Evolutionary conservation across 2,113 vertebrate species (phyloP), one percentile per base, ranked within the genome.

Genomic region (Ameiurus melas): DNA sequence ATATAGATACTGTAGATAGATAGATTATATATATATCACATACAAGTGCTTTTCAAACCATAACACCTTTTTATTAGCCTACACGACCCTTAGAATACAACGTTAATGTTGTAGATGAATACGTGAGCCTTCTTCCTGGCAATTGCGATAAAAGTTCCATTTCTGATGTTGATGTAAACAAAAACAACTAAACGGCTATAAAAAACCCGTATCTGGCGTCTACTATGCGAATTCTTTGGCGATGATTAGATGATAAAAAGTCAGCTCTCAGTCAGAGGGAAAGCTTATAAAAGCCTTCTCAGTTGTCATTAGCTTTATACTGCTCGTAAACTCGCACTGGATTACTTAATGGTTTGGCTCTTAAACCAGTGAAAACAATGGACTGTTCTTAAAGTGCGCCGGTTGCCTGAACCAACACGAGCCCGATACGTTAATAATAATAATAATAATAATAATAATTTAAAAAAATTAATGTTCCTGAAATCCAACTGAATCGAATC

Each of bases 341-440:
- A 81, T 81, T 60, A 81, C 33, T 58, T 36, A 81, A 58, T 9
- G 19, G 19, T 20, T 81, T 36, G 79, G 77, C 47, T 79, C 77
- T 53, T 53, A 79, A 79, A 17, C 77, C 47, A 17, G 47, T 53
- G 25, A 19, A 82, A 82, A 82, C 55, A 82, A 82, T 81, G 79
- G 30, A 4, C 30, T 25, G 17, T 79, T 79, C 47, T 55, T 79
- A 16, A 51, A 22, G 5, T 14, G 5, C n/a, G 27, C 33, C 20
- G 7, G 17, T 27, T 77, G 73, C 39, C 39, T 27, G 73, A 78
- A 51, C 25, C 75, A n/a, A 8, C 43, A 51, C 2, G 25, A 51
- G 47, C 43, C 43, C 5, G 75, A 78, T 17, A 47, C 75, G 27
- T 47, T 12, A 75, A 47, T 1, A 20, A 19, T n/a, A n/a, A n/a